Conservation (phyloP, 1,140 invertebrate species). For the Amphibalanus amphitrite region DNA sequence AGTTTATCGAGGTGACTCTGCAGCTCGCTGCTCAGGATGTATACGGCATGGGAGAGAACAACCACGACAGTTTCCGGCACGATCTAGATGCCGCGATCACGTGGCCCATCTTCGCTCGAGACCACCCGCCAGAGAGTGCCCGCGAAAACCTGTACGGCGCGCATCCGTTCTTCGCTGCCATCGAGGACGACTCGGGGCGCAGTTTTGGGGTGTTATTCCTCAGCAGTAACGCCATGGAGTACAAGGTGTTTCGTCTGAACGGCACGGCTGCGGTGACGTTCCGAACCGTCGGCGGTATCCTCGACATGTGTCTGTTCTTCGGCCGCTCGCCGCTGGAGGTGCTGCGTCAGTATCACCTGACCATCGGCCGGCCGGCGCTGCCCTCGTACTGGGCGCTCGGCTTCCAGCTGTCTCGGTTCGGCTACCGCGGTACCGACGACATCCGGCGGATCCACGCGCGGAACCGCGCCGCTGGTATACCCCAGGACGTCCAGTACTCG, state of each 20-base stretch:
- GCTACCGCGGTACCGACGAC: neutral
- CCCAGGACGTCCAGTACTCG: too few relatives aligned
- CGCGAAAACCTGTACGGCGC: constrained; percentile 62
- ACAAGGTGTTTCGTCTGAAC: too few relatives aligned
- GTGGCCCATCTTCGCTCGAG: constrained; percentile 30
- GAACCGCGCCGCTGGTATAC: neutral
- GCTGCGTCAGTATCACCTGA: too few relatives aligned
- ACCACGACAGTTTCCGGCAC: constrained; percentile 20
- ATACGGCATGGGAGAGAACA: constrained; percentile 59
- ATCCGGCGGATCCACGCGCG: constrained; percentile 1
- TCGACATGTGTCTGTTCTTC: constrained; percentile 27
- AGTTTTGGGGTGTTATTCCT: constrained; percentile 53
- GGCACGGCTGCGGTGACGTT: constrained; percentile 24
- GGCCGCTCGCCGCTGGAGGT: constrained; percentile 29
- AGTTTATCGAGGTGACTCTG: too few relatives aligned
- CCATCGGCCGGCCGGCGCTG: constrained; percentile 23
- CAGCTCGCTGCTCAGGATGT: constrained; percentile 47
- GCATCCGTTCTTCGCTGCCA: too few relatives aligned
- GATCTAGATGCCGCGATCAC: too few relatives aligned
- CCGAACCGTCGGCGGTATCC: too few relatives aligned
- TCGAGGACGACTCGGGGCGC: constrained; percentile 40
- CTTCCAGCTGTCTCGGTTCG: too few relatives aligned
- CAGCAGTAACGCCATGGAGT: constrained; percentile 62
- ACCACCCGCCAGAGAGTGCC: constrained; percentile 27
- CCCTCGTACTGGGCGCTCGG: constrained; percentile 34